Base-by-base conservation (phyloP, 2,888 invertebrate genomes). In the Griposia aprilina region DNA sequence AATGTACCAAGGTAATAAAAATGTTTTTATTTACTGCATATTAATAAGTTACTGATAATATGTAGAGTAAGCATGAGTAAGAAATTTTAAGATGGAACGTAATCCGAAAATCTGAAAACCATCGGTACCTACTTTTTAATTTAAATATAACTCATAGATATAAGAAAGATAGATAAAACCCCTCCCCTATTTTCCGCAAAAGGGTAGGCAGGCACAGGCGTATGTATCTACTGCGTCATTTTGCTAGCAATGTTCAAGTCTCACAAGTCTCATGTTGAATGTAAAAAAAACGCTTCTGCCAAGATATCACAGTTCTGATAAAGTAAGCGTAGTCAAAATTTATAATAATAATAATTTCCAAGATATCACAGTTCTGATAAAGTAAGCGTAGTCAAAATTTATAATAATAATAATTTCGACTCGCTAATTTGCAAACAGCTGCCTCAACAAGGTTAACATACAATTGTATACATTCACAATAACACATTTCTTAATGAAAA, bases 401-500 rank as follows among this genome's bases (percentile, higher is more conserved):
- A 17, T 23, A 26, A 57, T 6, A 52, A 45, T n/a, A 60, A n/a
- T 63, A 55, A 41, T 41, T 11, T 63, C 13, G 36, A 57, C n/a
- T 52, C 7, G 23, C 4, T 26, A 7, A 36, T 82, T 74, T 59
- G 10, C 23, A 45, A 60, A 15, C 52, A 59, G 13, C 26, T 52
- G 17, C 10, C 0, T 20, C 52, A 52, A 65, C 69, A 76, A 70
- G 60, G 65, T 85, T 59, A 60, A 50, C 55, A 69, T 20, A n/a
- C 20, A 11, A 68, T 69, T 84, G 8, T 50, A 23, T 48, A 57
- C 20, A 73, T 70, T 85, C 13, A 30, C 15, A 62, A 45, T n/a
- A 67, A 76, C n/a, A 81, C 55, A 30, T 63, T 71, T 85, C 45
- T 36, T 75, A 2, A 30, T n/a, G 11, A 30, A 62, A 52, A 36